Conservation (phyloP, 2,113 vertebrate species). For the Felis chaus region DNA sequence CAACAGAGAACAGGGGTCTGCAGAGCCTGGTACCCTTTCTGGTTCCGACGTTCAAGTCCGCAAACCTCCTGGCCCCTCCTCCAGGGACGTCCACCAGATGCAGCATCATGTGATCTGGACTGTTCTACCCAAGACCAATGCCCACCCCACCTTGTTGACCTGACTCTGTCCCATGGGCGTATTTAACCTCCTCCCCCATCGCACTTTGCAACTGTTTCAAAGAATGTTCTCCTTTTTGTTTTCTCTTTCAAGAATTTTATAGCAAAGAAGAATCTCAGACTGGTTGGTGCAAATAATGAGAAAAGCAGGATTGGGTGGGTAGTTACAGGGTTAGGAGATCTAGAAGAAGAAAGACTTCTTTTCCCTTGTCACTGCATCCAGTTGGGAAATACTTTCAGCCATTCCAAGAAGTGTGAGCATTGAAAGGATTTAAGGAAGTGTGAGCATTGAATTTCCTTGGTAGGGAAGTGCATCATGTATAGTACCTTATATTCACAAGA, state of each 20-base stretch:
- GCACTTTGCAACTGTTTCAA: background rate
- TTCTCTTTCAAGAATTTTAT: constrained; percentile 22
- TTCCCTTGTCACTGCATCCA: background rate
- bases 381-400: background rate
- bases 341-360: constrained; percentile 35
- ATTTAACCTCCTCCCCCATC: background rate
- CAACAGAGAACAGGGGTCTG: background rate
- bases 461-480: background rate
- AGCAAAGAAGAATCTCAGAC: background rate
- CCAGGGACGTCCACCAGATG: background rate
- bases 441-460: background rate
- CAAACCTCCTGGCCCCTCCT: background rate
- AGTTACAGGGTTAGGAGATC: background rate
- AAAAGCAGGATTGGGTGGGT: constrained; percentile 11
- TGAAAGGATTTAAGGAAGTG: background rate
- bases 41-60: background rate
- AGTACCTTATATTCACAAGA: background rate
- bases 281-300: constrained; percentile 25
- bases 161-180: background rate
- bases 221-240: constrained; percentile 55
- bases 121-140: background rate
- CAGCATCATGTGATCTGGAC: background rate
- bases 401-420: background rate
- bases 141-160: background rate
- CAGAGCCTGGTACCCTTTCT: background rate